A percentile compares a stretch with the other conserved stretches of the same genome.
phyloP scores from a whole-genome alignment of 2,797 vertebrate species.

The Rhinatrema bivittatum region DNA sequence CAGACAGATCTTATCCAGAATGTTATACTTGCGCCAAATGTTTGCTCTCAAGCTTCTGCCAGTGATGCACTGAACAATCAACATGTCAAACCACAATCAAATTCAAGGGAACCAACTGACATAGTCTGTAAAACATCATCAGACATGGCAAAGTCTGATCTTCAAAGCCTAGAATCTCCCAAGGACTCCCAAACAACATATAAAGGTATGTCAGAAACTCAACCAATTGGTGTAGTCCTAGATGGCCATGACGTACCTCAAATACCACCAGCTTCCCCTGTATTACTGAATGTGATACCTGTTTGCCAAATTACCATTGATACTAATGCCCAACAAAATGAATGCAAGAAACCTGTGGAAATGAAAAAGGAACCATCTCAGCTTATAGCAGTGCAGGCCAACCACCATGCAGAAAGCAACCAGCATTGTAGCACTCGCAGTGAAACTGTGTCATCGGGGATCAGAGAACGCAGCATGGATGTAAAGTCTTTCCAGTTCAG shows the following conservation, averaged over 20 bases:
- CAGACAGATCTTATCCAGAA: background rate
- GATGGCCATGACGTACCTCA: slow-evolving; percentile 9
- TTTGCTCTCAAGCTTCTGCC: slow-evolving; percentile 8
- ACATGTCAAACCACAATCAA: background rate
- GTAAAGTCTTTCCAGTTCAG: slow-evolving; percentile 13
- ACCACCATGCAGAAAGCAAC: background rate
- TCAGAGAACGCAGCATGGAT: slow-evolving; percentile 1
- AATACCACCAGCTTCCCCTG: slow-evolving; percentile 2
- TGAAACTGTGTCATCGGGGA: slow-evolving; percentile 13
- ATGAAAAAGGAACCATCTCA: slow-evolving; percentile 3
- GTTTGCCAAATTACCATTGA: slow-evolving; percentile 59
- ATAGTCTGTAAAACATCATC: background rate
- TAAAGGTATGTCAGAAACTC: slow-evolving; percentile 37
- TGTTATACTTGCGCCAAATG: slow-evolving; percentile 7
- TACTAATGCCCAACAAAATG: slow-evolving; percentile 37
- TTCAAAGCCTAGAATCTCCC: slow-evolving; percentile 3
- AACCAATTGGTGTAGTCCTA: background rate
- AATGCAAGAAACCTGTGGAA: background rate
- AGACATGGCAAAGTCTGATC: background rate
- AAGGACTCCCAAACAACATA: slow-evolving; percentile 20
- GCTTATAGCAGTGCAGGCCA: background rate
- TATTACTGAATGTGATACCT: slow-evolving; percentile 35
- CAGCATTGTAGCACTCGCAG: background rate
- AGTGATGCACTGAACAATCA: slow-evolving; percentile 33
- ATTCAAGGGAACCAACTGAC: background rate